Percentiles rank a stretch among this genome's conserved stretches.
phyloP scores from a whole-genome alignment of 2,113 vertebrate genomes.

The Chlorodrepanis virens region DNA sequence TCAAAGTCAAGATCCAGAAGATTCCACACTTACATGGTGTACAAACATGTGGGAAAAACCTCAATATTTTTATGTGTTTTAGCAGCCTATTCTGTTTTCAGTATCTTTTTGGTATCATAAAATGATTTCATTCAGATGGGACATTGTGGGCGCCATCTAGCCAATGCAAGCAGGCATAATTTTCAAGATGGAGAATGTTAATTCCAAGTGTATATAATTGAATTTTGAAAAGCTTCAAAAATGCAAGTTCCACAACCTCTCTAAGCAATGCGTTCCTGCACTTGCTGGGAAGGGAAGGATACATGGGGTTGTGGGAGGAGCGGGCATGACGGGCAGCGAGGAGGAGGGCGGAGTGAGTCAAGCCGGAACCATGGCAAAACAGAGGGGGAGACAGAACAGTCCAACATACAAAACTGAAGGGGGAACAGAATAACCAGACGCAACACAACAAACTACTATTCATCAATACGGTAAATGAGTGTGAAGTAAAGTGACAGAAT shows the following conservation, averaged over 20 bases:
- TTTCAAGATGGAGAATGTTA: not conserved
- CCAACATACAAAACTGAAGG: no score
- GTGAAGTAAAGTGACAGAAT: not conserved
- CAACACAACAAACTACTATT: not conserved
- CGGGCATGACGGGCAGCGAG: no score
- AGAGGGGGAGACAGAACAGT: no score
- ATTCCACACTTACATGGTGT: not conserved
- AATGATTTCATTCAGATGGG: not conserved
- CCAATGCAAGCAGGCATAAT: not conserved
- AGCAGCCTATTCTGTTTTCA: not conserved
- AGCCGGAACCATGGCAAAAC: no score
- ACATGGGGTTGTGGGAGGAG: no score
- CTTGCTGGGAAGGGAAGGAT: not conserved
- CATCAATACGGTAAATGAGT: not conserved
- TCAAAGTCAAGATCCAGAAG: not conserved
- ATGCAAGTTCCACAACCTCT: not conserved
- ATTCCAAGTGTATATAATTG: not conserved
- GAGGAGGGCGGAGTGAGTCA: no score
- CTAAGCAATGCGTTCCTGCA: fast-evolving
- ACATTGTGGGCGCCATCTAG: not conserved
- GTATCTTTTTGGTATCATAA: not conserved
- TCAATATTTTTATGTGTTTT: not conserved
- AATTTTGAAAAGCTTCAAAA: not conserved
- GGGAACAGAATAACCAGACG: no score
- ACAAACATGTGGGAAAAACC: fast-evolving